phyloP scores from a whole-genome alignment of 1,140 invertebrate genomes.

The Cydia strobilella region DNA sequence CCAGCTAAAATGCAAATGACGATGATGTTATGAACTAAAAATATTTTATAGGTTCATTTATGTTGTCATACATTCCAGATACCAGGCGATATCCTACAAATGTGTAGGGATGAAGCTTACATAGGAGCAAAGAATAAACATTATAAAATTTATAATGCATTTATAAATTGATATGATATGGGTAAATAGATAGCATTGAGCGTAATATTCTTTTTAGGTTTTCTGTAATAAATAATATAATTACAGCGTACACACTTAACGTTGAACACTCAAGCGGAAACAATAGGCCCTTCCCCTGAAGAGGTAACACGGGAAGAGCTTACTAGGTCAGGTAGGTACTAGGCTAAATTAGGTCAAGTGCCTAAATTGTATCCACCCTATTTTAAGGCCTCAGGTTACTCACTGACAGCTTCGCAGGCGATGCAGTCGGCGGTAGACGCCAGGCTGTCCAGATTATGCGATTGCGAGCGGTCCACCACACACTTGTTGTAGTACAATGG shows the following conservation, averaged over 20 bases:
- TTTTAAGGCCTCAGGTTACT: conserved; percentile 44
- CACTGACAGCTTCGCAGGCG: conserved; percentile 75
- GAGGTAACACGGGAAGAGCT: neutral
- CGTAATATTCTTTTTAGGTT: too few species aligned
- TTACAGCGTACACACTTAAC: conserved; percentile 22
- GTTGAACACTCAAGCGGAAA: conserved; percentile 10
- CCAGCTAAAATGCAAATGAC: too few species aligned
- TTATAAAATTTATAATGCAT: too few species aligned
- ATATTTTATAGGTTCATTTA: too few species aligned
- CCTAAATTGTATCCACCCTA: neutral
- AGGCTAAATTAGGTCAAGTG: conserved; percentile 13
- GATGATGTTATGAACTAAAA: too few species aligned
- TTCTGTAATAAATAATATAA: too few species aligned
- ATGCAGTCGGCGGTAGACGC: conserved; percentile 68
- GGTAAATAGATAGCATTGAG: too few species aligned
- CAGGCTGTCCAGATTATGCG: conserved; percentile 54
- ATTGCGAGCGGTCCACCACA: conserved; percentile 82
- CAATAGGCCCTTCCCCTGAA: conserved; percentile 1
- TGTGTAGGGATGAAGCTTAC: too few species aligned
- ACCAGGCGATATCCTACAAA: too few species aligned
- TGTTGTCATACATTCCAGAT: too few species aligned
- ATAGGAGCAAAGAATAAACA: too few species aligned
- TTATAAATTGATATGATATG: too few species aligned
- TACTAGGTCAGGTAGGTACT: neutral
- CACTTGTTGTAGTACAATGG: conserved; percentile 87